These are phyloP conservation scores for Cataglyphis altisquamis DNA, from an alignment of 2,888 invertebrate genomes.

Conservation along the genomic window DNA sequence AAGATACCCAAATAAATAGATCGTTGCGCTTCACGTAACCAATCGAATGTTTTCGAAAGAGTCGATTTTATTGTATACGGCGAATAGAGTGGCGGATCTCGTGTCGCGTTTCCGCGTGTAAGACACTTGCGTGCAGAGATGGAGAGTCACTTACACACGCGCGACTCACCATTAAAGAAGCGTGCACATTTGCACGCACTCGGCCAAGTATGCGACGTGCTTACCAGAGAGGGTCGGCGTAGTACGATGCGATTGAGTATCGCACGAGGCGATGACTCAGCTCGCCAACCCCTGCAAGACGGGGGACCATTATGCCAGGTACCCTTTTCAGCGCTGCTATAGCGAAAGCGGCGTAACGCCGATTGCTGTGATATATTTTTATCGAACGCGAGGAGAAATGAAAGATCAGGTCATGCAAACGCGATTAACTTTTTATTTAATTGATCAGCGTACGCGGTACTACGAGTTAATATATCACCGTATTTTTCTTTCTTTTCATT, in stretches of 20 bases:
- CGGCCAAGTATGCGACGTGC: conserved; percentile 54
- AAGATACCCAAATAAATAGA: conserved; percentile 43
- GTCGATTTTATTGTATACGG: conserved; percentile 21
- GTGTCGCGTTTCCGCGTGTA: conserved; percentile 29
- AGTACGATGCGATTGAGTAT: conserved; percentile 82
- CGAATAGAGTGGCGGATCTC: conserved; percentile 37
- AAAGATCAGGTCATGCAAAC: conserved; percentile 26
- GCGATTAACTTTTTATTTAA: conserved; percentile 13
- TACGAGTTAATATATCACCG: not conserved
- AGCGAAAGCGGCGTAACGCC: conserved; percentile 68
- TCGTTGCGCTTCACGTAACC: conserved; percentile 7
- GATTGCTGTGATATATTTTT: conserved; percentile 52
- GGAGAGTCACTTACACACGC: conserved; percentile 49
- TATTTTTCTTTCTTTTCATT: not conserved
- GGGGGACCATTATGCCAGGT: conserved; percentile 75
- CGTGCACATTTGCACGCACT: conserved; percentile 49
- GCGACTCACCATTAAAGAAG: conserved; percentile 43
- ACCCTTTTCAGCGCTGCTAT: conserved; percentile 73
- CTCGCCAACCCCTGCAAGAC: conserved; percentile 75
- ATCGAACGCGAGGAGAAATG: conserved; percentile 38
- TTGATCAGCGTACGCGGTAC: not conserved
- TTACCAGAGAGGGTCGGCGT: conserved; percentile 70
- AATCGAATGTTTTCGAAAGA: conserved; percentile 32
- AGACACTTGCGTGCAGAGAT: conserved; percentile 51
- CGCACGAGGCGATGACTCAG: conserved; percentile 82